These are phyloP conservation scores for Paedocypris sp. DNA, from an alignment of 2,113 vertebrate genomes.

Conservation along the genomic window DNA sequence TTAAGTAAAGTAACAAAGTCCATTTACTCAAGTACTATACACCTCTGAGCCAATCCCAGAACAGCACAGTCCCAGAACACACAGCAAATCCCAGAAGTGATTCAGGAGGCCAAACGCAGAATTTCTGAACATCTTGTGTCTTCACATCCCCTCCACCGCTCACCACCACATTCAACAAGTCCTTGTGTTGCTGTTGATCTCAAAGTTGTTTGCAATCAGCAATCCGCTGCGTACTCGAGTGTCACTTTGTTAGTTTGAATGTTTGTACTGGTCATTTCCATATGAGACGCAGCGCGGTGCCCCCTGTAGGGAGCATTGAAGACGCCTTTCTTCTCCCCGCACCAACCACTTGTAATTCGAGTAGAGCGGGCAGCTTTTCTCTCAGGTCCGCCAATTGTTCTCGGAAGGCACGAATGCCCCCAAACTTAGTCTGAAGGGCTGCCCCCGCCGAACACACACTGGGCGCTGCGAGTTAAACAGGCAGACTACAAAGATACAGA, in stretches of 20 bases:
- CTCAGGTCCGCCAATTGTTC: conserved; percentile 33
- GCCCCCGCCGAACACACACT: conserved; percentile 31
- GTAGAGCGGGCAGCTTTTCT: conserved; percentile 43
- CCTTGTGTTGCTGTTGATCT: too few relatives aligned
- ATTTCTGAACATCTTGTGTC: too few relatives aligned
- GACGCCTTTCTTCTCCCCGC: conserved; percentile 38
- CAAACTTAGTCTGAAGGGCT: conserved; percentile 28
- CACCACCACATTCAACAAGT: too few relatives aligned
- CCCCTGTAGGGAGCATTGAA: conserved; percentile 41
- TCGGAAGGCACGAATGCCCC: conserved; percentile 32
- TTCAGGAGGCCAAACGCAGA: too few relatives aligned
- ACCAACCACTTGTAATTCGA: conserved; percentile 51
- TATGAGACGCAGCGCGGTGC: conserved; percentile 37
- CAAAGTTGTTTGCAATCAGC: conserved; percentile 20
- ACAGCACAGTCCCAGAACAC: too few relatives aligned
- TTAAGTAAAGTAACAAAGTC: too few relatives aligned
- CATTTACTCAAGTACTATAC: too few relatives aligned
- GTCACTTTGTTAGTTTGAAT: conserved; percentile 6
- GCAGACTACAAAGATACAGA: conserved; percentile 27
- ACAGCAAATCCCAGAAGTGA: too few relatives aligned
- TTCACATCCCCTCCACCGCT: too few relatives aligned
- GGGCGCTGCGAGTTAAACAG: conserved; percentile 30
- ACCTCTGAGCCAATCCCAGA: too few relatives aligned
- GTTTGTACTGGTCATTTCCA: conserved; percentile 25
- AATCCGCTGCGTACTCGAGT: conserved; percentile 18